Percentiles rank a stretch among this genome's conserved stretches.
Evolutionary conservation across 2,797 vertebrate species (phyloP).

Genomic region (Acanthornis magna): DNA sequence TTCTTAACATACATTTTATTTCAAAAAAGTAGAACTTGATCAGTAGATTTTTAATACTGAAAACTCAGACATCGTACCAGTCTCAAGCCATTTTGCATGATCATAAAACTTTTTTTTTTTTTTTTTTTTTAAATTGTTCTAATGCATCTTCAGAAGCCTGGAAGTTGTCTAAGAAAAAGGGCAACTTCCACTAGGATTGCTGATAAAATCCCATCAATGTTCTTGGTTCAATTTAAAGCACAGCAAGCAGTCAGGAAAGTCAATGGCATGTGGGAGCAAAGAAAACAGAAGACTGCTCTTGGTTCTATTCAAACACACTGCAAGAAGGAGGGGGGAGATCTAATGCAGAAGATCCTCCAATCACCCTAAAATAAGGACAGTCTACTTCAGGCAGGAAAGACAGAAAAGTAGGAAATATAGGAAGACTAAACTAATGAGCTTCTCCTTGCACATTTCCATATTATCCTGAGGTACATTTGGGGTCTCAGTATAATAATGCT

Average conservation of each 20-base stretch:
- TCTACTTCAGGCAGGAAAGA: background rate
- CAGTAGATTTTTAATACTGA: background rate
- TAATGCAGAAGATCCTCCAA: background rate
- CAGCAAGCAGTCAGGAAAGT: background rate
- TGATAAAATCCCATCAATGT: background rate
- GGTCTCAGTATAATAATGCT: background rate
- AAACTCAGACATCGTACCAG: background rate
- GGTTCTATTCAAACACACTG: background rate
- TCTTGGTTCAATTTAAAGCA: background rate
- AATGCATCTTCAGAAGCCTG: background rate
- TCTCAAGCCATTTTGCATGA: background rate
- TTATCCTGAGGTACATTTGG: background rate
- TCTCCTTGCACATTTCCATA: background rate
- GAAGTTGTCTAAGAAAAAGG: background rate
- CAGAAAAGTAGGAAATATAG: background rate
- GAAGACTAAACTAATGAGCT: background rate
- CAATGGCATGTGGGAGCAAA: accelerated
- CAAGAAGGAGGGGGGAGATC: background rate
- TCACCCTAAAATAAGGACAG: background rate
- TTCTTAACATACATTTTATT: background rate
- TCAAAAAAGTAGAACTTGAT: background rate
- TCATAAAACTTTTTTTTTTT: background rate
- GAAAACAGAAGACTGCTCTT: background rate
- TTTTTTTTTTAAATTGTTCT: background rate
- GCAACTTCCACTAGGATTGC: background rate